Conservation (phyloP, 2,888 invertebrate genomes). For the Mesodorylaimus sp. region DNA sequence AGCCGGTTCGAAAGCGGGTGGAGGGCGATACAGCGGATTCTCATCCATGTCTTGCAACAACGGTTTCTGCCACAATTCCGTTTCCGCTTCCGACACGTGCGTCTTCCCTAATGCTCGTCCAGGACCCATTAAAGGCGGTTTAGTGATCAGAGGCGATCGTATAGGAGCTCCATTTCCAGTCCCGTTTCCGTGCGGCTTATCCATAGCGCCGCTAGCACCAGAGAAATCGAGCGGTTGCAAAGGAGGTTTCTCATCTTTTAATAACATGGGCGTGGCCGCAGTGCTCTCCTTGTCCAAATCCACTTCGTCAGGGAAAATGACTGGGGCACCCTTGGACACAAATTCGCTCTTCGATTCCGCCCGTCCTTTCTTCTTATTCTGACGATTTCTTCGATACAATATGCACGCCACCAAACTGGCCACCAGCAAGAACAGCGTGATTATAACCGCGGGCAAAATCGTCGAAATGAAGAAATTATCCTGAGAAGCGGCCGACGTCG, state of each 20-base stretch:
- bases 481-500: neutral
- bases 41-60: slow-evolving; percentile 16
- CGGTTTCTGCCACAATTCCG: slow-evolving; percentile 11
- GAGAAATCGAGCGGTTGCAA: slow-evolving; percentile 48
- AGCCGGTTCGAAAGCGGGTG: slow-evolving; percentile 58
- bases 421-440: slow-evolving; percentile 60
- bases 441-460: slow-evolving; percentile 61
- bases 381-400: slow-evolving; percentile 54
- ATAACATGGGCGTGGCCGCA: slow-evolving; percentile 70
- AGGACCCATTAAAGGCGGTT: too few species aligned
- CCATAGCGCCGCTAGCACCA: slow-evolving; percentile 14
- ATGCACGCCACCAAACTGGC: slow-evolving; percentile 72
- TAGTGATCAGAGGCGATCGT: too few species aligned
- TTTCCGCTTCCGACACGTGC: slow-evolving; percentile 17
- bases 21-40: slow-evolving; percentile 66
- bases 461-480: slow-evolving; percentile 48
- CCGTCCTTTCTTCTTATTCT: slow-evolving; percentile 51
- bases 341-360: slow-evolving; percentile 21
- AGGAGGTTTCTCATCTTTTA: slow-evolving; percentile 85
- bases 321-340: slow-evolving; percentile 46
- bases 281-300: slow-evolving; percentile 55
- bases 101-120: too few species aligned
- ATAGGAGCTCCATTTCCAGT: neutral
- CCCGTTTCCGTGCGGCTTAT: slow-evolving; percentile 6
- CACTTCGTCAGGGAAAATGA: slow-evolving; percentile 79